Conservation (phyloP, 2,113 vertebrate species). For the Nasalis larvatus region DNA sequence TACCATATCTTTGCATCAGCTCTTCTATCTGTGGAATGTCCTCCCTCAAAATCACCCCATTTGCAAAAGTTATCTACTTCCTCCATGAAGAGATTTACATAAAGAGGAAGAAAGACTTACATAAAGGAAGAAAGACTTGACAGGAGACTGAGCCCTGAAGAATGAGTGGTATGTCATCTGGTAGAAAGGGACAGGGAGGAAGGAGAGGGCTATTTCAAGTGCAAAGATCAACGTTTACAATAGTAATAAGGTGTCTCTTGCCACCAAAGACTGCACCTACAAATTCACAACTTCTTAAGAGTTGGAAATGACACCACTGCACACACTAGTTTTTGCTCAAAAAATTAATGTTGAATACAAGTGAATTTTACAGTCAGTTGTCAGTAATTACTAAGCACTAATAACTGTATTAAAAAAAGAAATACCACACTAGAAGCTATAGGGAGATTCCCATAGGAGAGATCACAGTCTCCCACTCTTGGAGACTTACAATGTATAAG, state of each 20-base stretch:
- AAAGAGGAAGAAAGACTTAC: conserved; percentile 17
- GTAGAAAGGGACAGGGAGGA: background rate
- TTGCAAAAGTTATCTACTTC: conserved; percentile 18
- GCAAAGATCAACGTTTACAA: background rate
- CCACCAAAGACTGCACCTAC: background rate
- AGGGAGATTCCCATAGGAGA: background rate
- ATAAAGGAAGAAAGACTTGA: background rate
- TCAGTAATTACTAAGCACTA: conserved; percentile 22
- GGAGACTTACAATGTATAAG: background rate
- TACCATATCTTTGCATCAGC: background rate
- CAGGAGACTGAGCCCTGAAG: conserved; percentile 5
- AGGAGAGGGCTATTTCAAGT: background rate
- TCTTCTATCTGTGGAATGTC: background rate
- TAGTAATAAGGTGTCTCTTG: background rate
- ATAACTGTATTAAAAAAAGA: background rate
- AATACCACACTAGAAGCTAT: background rate
- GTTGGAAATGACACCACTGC: background rate
- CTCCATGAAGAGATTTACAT: conserved; percentile 4
- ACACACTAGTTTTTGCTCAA: conserved; percentile 25
- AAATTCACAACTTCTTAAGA: conserved; percentile 14
- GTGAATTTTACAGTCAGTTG: conserved; percentile 17
- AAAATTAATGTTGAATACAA: conserved; percentile 28
- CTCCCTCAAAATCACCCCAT: background rate
- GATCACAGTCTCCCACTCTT: background rate
- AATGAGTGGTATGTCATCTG: background rate